These are phyloP conservation scores for Oryzias curvinotus DNA, from an alignment of 2,113 vertebrate genomes.

Conservation along the genomic window DNA sequence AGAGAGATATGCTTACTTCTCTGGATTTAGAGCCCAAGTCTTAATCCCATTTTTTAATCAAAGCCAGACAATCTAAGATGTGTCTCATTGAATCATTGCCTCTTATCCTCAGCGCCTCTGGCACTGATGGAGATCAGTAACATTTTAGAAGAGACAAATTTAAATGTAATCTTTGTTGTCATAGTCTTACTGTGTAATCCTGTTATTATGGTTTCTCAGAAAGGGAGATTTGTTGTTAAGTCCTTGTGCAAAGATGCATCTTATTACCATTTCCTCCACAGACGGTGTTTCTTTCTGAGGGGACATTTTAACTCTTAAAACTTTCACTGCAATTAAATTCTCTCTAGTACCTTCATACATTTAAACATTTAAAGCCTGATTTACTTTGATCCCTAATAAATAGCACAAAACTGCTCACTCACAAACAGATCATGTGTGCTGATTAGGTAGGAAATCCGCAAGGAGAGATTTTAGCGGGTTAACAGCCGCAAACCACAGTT, in stretches of 20 bases:
- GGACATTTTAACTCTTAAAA: constrained; percentile 35
- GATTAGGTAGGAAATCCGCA: too few species aligned
- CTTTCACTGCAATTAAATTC: constrained; percentile 18
- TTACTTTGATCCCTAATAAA: too few species aligned
- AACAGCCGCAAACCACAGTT: too few species aligned
- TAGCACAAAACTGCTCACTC: too few species aligned
- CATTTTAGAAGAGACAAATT: constrained; percentile 46
- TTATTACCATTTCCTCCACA: constrained; percentile 52
- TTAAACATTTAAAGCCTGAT: neutral
- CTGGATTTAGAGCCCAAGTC: constrained; percentile 36
- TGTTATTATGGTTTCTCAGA: constrained; percentile 59
- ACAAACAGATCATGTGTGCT: too few species aligned
- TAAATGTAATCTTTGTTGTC: constrained; percentile 59
- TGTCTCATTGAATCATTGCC: constrained; percentile 24
- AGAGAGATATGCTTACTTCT: constrained; percentile 30
- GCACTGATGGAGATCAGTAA: constrained; percentile 46
- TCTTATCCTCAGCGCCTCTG: constrained; percentile 17
- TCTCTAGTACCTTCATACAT: constrained; percentile 12
- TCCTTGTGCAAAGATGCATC: constrained; percentile 53
- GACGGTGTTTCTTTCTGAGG: constrained; percentile 38
- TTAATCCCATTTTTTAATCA: constrained; percentile 24
- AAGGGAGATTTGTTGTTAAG: constrained; percentile 56
- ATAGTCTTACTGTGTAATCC: constrained; percentile 59
- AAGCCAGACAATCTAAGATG: constrained; percentile 26
- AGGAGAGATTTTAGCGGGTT: too few species aligned